phyloP scores from a whole-genome alignment of 2,888 invertebrate genomes.

The Andrena bicolor region DNA sequence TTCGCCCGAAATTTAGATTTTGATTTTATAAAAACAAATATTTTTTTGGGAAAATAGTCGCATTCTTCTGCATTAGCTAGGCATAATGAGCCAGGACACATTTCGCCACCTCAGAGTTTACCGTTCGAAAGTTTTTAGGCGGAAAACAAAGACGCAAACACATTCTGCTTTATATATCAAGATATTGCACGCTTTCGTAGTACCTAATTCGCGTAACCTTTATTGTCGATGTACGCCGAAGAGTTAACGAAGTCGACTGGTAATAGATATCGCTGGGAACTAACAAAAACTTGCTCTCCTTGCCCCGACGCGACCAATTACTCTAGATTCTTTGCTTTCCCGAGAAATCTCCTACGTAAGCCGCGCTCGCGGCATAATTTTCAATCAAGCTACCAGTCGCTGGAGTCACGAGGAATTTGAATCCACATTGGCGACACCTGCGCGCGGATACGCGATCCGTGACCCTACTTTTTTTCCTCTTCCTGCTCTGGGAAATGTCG shows the following conservation, averaged over 20 bases:
- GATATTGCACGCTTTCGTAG: background rate
- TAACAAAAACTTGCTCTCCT: constrained; percentile 75
- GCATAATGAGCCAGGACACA: no score
- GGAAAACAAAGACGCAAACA: no score
- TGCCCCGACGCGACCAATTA: constrained; percentile 74
- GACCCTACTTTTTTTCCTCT: background rate
- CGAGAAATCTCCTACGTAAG: constrained; percentile 54
- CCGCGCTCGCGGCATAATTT: constrained; percentile 36
- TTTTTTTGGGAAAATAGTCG: no score
- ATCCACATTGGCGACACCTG: constrained; percentile 44
- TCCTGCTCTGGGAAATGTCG: background rate
- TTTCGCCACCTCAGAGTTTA: no score
- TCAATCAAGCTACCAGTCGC: constrained; percentile 1
- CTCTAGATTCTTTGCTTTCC: constrained; percentile 74
- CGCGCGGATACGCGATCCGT: background rate
- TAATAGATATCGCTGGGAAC: constrained; percentile 49
- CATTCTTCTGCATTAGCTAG: no score
- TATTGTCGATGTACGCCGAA: constrained; percentile 6
- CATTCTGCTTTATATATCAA: no score
- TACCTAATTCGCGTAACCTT: constrained; percentile 19
- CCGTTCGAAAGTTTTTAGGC: no score
- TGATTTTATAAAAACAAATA: no score
- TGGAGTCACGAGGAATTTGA: constrained; percentile 34
- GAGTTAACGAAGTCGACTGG: constrained; percentile 20
- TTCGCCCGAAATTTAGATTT: no score